These are phyloP conservation scores for Hyposmocoma kahamanoa DNA, from an alignment of 1,140 invertebrate species.

Conservation along the genomic window DNA sequence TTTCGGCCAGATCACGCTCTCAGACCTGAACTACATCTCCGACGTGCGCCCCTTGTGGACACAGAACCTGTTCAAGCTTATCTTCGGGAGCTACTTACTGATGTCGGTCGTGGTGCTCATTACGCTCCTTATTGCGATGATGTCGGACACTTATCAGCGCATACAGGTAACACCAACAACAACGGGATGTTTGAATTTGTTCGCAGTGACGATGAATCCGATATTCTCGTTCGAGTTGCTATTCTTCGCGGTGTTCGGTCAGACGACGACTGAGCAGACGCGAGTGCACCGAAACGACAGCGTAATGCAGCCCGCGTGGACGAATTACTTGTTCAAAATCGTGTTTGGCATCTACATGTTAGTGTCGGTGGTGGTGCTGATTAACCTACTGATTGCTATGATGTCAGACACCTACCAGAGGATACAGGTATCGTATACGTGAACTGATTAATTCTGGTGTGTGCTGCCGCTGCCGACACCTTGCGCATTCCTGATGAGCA, in stretches of 20 bases:
- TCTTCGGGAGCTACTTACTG: slow-evolving; percentile 98
- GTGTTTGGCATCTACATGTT: slow-evolving; percentile 96
- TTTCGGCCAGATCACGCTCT: slow-evolving; percentile 95
- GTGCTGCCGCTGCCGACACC: no score
- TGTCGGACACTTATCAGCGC: slow-evolving; percentile 99
- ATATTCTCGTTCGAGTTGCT: slow-evolving; percentile 95
- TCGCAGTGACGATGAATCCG: slow-evolving; percentile 89
- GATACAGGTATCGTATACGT: slow-evolving; percentile 84
- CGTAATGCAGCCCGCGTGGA: slow-evolving; percentile 81
- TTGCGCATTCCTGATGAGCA: no score
- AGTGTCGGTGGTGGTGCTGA: slow-evolving; percentile 98
- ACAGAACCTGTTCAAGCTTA: slow-evolving; percentile 86
- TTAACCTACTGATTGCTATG: slow-evolving; percentile 99
- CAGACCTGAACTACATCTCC: slow-evolving; percentile 83
- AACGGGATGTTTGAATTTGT: slow-evolving; percentile 69
- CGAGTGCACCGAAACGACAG: slow-evolving; percentile 76
- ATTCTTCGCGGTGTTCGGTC: slow-evolving; percentile 99
- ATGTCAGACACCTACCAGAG: slow-evolving; percentile 99
- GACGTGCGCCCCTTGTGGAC: slow-evolving; percentile 81
- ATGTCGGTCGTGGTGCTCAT: slow-evolving; percentile 98
- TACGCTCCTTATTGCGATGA: slow-evolving; percentile 99
- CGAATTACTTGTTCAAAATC: slow-evolving; percentile 86
- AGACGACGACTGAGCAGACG: slow-evolving; percentile 91
- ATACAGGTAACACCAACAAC: slow-evolving; percentile 85
- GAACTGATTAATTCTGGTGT: not conserved